Conservation (phyloP, 2,113 vertebrate genomes). For the Pterocles burchelli region DNA sequence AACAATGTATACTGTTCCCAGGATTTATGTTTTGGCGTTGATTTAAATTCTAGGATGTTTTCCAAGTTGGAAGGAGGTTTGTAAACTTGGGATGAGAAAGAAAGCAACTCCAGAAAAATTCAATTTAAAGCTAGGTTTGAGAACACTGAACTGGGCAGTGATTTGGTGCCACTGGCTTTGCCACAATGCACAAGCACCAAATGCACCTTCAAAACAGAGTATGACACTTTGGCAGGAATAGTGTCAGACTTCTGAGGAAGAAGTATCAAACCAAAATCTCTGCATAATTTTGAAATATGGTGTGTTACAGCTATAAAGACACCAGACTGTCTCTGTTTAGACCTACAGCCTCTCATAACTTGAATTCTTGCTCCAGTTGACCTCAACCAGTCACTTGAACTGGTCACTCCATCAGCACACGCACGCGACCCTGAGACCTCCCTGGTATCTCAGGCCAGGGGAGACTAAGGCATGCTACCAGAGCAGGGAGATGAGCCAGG, state of each 20-base stretch:
- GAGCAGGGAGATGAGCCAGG: neutral
- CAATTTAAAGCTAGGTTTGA: neutral
- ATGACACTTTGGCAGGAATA: neutral
- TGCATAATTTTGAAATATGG: neutral
- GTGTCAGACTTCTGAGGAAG: neutral
- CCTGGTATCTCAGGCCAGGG: neutral
- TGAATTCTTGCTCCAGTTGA: neutral
- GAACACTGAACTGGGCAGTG: neutral
- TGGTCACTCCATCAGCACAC: rapidly evolving
- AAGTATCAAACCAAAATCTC: neutral
- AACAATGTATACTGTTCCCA: neutral
- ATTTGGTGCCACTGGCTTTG: neutral
- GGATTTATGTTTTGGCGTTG: neutral
- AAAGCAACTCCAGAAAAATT: neutral
- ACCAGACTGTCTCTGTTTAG: neutral
- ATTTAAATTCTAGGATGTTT: neutral
- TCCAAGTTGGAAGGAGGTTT: neutral
- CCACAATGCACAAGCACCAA: neutral
- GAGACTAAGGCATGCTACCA: neutral
- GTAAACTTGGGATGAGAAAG: neutral
- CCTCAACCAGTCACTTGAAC: neutral
- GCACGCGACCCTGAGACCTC: neutral
- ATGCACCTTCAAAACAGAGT: neutral
- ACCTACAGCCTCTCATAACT: neutral
- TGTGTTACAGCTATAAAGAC: neutral